These are phyloP conservation scores for Orchesellides sinensis DNA, from an alignment of 2,888 invertebrate species.

Conservation along the genomic window DNA sequence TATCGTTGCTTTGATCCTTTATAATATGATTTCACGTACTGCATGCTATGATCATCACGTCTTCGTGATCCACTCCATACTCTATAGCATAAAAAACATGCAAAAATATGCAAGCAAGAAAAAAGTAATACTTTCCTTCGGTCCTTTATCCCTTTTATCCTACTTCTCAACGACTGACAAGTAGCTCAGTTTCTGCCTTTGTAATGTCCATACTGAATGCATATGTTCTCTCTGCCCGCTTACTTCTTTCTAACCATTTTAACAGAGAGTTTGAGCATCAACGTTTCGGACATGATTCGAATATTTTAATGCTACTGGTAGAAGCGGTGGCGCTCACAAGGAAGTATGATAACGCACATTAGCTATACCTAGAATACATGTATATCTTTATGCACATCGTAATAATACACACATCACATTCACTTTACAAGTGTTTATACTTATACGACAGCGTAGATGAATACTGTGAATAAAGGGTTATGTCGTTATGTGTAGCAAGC, in stretches of 20 bases:
- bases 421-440: background rate
- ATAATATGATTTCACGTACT: slow-evolving; percentile 1
- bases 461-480: background rate
- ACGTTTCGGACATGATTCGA: slow-evolving; percentile 37
- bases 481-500: background rate
- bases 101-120: background rate
- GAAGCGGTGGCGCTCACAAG: too few relatives aligned
- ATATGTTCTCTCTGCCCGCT: background rate
- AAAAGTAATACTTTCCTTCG: background rate
- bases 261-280: background rate
- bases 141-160: slow-evolving; percentile 21
- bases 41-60: background rate
- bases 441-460: too few relatives aligned
- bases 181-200: slow-evolving; percentile 11
- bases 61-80: slow-evolving; percentile 1
- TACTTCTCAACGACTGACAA: background rate
- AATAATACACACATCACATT: background rate
- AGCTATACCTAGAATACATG: background rate
- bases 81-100: background rate
- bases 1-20: slow-evolving; percentile 10
- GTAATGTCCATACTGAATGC: background rate
- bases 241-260: background rate
- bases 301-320: slow-evolving; percentile 32
- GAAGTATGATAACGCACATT: background rate
- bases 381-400: background rate